phyloP scores from a whole-genome alignment of 1,140 invertebrate genomes.

The Zaprionus taronus region DNA sequence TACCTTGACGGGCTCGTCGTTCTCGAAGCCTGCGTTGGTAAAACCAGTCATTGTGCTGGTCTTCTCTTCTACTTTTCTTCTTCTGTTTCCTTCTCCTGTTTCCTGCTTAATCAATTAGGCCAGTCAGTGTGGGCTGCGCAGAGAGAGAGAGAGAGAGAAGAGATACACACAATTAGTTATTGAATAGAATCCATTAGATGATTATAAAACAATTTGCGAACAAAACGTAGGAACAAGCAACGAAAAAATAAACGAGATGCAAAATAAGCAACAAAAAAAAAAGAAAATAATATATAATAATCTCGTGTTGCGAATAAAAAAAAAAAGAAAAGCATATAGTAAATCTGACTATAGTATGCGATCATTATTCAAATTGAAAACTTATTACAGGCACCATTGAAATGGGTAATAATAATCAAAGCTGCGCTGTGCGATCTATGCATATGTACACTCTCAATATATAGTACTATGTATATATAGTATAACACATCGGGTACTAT shows the following conservation, averaged over 20 bases:
- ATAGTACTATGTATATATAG: conserved; percentile 3
- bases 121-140: conserved; percentile 48
- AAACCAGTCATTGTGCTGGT: conserved; percentile 82
- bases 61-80: conserved; percentile 28
- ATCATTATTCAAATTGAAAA: conserved; percentile 54
- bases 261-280: conserved; percentile 18
- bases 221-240: conserved; percentile 10
- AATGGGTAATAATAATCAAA: conserved; percentile 35
- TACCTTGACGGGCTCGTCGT: conserved; percentile 83
- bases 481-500: not conserved
- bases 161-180: conserved; percentile 9
- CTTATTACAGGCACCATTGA: conserved; percentile 33
- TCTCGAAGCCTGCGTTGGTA: conserved; percentile 79
- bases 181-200: conserved; percentile 41
- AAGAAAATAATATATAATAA: conserved; percentile 7
- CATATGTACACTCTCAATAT: not conserved
- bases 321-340: not conserved
- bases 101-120: conserved; percentile 52
- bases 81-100: conserved; percentile 1
- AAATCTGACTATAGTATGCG: conserved; percentile 3
- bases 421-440: conserved; percentile 12
- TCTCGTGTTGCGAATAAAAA: conserved; percentile 22
- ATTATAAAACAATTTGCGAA: conserved; percentile 32
- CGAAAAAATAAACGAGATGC: conserved; percentile 1
- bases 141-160: conserved; percentile 13